Conservation (phyloP, 1,140 invertebrate species). For the Antheraea mylitta region DNA sequence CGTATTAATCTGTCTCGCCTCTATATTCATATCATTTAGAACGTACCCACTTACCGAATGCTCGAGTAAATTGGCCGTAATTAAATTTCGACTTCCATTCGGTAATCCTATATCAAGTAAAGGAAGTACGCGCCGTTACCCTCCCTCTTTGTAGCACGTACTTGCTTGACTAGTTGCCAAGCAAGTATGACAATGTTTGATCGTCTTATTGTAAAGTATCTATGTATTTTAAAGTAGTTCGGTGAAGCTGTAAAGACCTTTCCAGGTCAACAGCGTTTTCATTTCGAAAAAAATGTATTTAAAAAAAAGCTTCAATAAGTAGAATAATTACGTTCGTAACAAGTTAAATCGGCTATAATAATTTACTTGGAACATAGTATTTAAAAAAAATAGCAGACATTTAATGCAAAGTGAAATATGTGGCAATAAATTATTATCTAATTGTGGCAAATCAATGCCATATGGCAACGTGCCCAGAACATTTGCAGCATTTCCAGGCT, state of each 20-base stretch:
- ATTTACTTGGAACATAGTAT: neutral
- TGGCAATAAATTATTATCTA: constrained; percentile 1
- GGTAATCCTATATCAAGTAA: constrained; percentile 20
- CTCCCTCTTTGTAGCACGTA: constrained; percentile 21
- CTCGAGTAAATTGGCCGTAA: constrained; percentile 49
- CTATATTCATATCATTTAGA: constrained; percentile 44
- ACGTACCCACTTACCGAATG: constrained; percentile 54
- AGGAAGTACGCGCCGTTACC: constrained; percentile 36
- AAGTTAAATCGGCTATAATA: too few relatives aligned
- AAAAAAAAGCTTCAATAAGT: neutral
- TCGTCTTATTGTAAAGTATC: neutral
- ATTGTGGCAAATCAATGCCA: constrained; percentile 4
- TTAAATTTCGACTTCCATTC: constrained; percentile 47
- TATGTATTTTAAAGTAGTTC: too few relatives aligned
- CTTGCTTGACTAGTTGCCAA: constrained; percentile 6
- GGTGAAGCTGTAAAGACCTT: too few relatives aligned
- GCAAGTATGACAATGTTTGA: neutral
- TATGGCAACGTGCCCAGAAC: neutral
- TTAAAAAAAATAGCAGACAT: neutral
- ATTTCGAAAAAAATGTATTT: neutral
- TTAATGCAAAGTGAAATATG: constrained; percentile 1
- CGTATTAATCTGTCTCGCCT: constrained; percentile 41
- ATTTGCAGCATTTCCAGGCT: neutral
- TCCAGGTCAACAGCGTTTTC: too few relatives aligned
- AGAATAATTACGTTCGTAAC: too few relatives aligned